These are phyloP conservation scores for Teleogryllus occipitalis DNA, from an alignment of 1,140 invertebrate species.

Conservation along the genomic window DNA sequence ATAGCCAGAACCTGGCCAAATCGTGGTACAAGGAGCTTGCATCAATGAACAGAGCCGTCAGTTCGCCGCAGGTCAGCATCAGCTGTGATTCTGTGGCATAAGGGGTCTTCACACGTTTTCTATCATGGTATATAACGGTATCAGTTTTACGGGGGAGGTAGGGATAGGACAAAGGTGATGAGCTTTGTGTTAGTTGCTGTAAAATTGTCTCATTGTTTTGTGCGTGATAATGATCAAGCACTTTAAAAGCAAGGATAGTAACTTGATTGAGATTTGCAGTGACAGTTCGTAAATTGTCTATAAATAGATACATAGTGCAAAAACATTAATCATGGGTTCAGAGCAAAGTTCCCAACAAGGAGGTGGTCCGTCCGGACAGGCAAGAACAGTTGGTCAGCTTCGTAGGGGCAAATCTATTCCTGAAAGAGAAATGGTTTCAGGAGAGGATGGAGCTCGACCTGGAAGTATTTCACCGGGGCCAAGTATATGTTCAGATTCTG, in stretches of 20 bases:
- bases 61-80: no score
- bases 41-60: no score
- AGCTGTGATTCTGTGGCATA: no score
- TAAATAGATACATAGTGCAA: not conserved
- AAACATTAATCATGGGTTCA: slow-evolving; percentile 10
- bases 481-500: slow-evolving; percentile 79
- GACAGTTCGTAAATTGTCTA: not conserved
- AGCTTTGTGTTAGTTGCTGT: no score
- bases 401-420: slow-evolving; percentile 13
- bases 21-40: no score
- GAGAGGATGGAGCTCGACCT: slow-evolving; percentile 31
- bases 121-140: no score
- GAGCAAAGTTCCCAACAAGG: slow-evolving; percentile 19
- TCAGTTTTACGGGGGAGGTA: no score
- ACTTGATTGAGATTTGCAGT: not conserved
- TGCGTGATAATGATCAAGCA: no score
- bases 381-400: not conserved
- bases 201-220: no score
- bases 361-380: not conserved
- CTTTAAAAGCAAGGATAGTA: not conserved
- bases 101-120: no score
- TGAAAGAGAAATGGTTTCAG: not conserved
- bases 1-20: no score
- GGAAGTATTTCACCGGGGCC: slow-evolving; percentile 68
- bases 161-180: no score